Percentiles rank a stretch among this genome's conserved stretches.
These are phyloP conservation scores for Acropora yongei DNA, from an alignment of 64 coral and sea anemone species.

Conservation along the genomic window DNA sequence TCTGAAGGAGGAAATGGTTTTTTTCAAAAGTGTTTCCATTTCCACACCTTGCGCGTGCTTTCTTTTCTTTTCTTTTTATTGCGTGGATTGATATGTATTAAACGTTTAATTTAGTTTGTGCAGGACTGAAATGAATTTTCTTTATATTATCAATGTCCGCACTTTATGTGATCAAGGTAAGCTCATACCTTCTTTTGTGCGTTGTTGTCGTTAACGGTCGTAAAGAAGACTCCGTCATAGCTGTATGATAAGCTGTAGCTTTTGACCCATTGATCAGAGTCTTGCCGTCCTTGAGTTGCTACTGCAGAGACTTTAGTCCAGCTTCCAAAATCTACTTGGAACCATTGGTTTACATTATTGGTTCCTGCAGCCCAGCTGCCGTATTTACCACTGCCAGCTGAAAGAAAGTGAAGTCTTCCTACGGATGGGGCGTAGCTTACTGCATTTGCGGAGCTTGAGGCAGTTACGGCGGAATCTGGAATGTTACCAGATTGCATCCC, in stretches of 20 bases:
- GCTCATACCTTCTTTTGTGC: neutral
- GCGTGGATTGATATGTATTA: too few species aligned
- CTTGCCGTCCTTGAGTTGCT: conserved; percentile 38
- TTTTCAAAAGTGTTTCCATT: too few species aligned
- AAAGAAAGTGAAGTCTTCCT: conserved; percentile 40
- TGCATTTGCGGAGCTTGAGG: conserved; percentile 36
- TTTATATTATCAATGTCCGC: neutral
- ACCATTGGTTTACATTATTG: conserved; percentile 41
- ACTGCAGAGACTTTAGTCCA: conserved; percentile 22
- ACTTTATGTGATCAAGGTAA: neutral
- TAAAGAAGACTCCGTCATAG: neutral
- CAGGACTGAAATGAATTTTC: too few species aligned
- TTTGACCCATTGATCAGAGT: conserved; percentile 45
- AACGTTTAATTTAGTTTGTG: too few species aligned
- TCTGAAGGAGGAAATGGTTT: too few species aligned
- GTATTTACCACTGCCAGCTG: conserved; percentile 22
- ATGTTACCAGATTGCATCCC: conserved; percentile 40
- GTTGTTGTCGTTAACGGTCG: neutral
- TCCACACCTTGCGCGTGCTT: too few species aligned
- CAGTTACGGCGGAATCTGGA: conserved; percentile 32
- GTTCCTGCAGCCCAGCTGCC: conserved; percentile 43
- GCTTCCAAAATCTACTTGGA: conserved; percentile 62
- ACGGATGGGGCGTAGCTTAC: conserved; percentile 8
- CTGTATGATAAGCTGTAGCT: conserved; percentile 23
- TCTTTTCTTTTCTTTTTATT: too few species aligned